Evolutionary conservation across 2,888 invertebrate species (phyloP).

Genomic region (Brachyptera risi): DNA sequence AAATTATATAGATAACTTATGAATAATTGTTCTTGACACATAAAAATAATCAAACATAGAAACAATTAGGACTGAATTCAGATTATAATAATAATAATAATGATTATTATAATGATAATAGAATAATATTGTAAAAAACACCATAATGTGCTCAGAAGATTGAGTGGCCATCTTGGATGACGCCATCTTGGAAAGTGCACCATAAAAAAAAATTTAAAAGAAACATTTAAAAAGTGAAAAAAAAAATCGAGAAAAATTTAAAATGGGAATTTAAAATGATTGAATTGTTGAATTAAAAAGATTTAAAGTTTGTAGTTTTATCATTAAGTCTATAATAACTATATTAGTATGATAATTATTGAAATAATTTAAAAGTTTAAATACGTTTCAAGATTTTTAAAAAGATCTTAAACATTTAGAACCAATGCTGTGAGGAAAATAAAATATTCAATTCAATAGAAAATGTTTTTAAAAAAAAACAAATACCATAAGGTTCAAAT

Average conservation of each 20-base stretch:
- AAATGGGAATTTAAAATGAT: too few relatives aligned
- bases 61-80: not conserved
- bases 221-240: too few relatives aligned
- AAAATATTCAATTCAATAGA: not conserved
- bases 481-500: not conserved
- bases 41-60: not conserved
- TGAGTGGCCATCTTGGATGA: not conserved
- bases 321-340: too few relatives aligned
- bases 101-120: too few relatives aligned
- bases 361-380: too few relatives aligned
- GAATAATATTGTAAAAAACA: not conserved
- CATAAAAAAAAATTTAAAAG: too few relatives aligned
- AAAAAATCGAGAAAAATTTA: too few relatives aligned
- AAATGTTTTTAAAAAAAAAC: not conserved
- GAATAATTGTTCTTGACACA: not conserved
- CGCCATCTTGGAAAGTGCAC: too few relatives aligned
- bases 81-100: not conserved
- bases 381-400: not conserved
- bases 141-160: slow-evolving; percentile 16
- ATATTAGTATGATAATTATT: too few relatives aligned
- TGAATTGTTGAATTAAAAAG: too few relatives aligned
- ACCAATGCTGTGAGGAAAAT: slow-evolving; percentile 14
- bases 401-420: slow-evolving; percentile 3
- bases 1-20: too few relatives aligned
- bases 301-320: too few relatives aligned